These are phyloP conservation scores for Apamea epomidion DNA, from an alignment of 2,888 invertebrate genomes.

Conservation along the genomic window DNA sequence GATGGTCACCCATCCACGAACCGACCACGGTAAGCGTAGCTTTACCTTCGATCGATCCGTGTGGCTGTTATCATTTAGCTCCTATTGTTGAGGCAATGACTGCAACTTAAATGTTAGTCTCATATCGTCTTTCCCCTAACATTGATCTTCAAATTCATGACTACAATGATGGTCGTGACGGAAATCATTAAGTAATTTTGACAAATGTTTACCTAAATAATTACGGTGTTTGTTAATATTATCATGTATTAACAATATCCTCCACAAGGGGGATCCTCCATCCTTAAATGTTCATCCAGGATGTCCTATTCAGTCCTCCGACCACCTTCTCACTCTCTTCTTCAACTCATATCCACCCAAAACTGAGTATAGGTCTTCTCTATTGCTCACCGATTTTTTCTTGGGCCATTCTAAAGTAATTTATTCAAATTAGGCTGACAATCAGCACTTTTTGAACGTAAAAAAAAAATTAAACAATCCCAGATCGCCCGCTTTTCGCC, in stretches of 20 bases:
- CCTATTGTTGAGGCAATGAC: too few relatives aligned
- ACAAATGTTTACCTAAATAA: not conserved
- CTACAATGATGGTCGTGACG: not conserved
- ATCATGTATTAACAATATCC: not conserved
- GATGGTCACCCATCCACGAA: too few relatives aligned
- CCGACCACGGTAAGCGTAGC: too few relatives aligned
- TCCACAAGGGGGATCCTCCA: not conserved
- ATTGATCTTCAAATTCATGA: not conserved
- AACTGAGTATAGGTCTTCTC: not conserved
- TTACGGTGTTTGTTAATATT: not conserved
- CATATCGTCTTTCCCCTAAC: not conserved
- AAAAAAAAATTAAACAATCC: not conserved
- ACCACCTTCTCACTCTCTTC: not conserved
- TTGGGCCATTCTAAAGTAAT: not conserved
- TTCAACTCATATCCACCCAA: not conserved
- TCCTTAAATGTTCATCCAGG: not conserved
- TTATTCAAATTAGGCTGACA: not conserved
- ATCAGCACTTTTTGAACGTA: not conserved
- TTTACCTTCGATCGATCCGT: too few relatives aligned
- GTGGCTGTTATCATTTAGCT: too few relatives aligned
- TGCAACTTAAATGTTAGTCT: not conserved
- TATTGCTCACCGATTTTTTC: not conserved
- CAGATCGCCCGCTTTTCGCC: not conserved
- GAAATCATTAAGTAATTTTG: not conserved
- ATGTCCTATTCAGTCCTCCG: not conserved